Conservation (phyloP, 2,888 invertebrate genomes). For the Cephonodes hylas region DNA sequence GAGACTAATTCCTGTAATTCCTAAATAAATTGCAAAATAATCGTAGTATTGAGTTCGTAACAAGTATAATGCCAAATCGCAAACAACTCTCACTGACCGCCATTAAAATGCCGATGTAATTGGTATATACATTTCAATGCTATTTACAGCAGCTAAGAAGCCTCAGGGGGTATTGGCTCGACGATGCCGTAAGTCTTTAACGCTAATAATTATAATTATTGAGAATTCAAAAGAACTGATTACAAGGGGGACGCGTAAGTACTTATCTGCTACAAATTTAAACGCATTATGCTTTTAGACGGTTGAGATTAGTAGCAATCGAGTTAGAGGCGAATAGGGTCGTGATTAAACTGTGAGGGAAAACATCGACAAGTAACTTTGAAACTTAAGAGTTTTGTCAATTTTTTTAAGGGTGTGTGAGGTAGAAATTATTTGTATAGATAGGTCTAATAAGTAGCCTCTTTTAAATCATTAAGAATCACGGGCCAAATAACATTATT, state of each 20-base stretch:
- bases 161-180: not conserved
- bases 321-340: not conserved
- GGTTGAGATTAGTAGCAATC: not conserved
- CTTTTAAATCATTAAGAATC: too few relatives aligned
- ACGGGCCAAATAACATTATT: too few relatives aligned
- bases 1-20: too few relatives aligned
- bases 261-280: not conserved
- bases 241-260: not conserved
- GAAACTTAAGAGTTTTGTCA: too few relatives aligned
- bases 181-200: not conserved
- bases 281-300: not conserved
- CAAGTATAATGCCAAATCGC: not conserved
- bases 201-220: not conserved
- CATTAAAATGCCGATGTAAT: not conserved
- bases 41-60: not conserved
- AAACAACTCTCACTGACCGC: not conserved
- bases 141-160: not conserved
- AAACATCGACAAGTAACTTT: too few relatives aligned
- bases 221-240: not conserved
- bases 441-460: too few relatives aligned
- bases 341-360: too few relatives aligned
- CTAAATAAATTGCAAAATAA: not conserved
- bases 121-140: not conserved
- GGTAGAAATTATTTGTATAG: too few relatives aligned
- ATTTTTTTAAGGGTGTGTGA: too few relatives aligned